Evolutionary conservation across 1,140 invertebrate species (phyloP).

Genomic region (Popillia japonica): DNA sequence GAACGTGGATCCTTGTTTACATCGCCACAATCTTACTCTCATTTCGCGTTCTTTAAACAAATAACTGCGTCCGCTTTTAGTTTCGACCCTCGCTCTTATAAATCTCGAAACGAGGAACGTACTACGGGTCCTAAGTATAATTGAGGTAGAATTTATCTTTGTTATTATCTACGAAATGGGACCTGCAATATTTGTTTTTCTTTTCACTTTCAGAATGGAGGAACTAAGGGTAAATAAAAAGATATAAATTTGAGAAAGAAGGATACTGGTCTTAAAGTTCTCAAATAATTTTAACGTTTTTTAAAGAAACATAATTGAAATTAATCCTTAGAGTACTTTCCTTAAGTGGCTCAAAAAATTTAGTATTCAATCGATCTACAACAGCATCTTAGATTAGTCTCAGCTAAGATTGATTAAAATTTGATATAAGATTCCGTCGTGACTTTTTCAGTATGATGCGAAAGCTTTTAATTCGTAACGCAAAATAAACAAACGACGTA

Average conservation of each 20-base stretch:
- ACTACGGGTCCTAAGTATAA: constrained; percentile 16
- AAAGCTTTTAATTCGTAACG: constrained; percentile 43
- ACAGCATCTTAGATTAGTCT: no score
- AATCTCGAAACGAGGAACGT: constrained; percentile 19
- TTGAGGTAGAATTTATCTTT: constrained; percentile 33
- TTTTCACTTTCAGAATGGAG: constrained; percentile 12
- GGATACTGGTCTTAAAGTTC: not conserved
- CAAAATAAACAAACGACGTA: constrained; percentile 46
- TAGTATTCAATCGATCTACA: no score
- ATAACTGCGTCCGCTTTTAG: constrained; percentile 33
- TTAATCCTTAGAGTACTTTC: not conserved
- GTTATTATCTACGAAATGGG: constrained; percentile 18
- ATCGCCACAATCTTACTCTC: constrained; percentile 30
- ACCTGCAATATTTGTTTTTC: constrained; percentile 31
- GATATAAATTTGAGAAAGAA: not conserved
- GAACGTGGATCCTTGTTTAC: constrained; percentile 8
- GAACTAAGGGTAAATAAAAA: constrained; percentile 2
- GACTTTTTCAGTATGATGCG: not conserved
- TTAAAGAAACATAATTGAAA: not conserved
- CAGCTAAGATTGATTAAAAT: no score
- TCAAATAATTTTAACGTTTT: not conserved
- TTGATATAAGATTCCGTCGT: no score
- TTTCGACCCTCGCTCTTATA: constrained; percentile 33
- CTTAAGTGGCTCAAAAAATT: no score
- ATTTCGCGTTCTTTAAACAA: constrained; percentile 35